These are phyloP conservation scores for Trinectes maculatus DNA, from an alignment of 2,113 vertebrate species.

Conservation along the genomic window DNA sequence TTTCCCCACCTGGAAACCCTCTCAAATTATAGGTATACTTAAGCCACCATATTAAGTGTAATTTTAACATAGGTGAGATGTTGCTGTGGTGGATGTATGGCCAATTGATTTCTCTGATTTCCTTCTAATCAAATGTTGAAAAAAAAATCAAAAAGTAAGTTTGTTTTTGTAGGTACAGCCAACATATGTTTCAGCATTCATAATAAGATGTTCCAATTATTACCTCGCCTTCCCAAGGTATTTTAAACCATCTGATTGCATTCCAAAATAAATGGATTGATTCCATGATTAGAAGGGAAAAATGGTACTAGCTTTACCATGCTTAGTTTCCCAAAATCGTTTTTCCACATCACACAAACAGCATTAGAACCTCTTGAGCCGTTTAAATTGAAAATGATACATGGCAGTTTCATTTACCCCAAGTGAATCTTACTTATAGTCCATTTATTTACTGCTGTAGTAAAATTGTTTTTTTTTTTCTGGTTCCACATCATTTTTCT, in stretches of 20 bases:
- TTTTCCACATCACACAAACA: conserved; percentile 41
- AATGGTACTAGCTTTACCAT: conserved; percentile 48
- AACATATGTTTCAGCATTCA: conserved; percentile 51
- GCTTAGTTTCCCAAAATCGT: conserved; percentile 32
- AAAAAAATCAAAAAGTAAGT: conserved; percentile 26
- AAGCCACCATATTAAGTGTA: conserved; percentile 84
- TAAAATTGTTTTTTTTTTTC: conserved; percentile 65
- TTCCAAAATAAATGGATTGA: conserved; percentile 77
- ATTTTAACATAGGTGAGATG: conserved; percentile 82
- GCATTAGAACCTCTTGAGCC: conserved; percentile 45
- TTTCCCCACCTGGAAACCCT: conserved; percentile 43
- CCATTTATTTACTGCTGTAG: conserved; percentile 65
- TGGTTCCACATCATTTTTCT: conserved; percentile 38
- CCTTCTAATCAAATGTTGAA: conserved; percentile 47
- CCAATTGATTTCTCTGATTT: conserved; percentile 59
- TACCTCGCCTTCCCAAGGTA: conserved; percentile 42
- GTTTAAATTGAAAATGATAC: conserved; percentile 51
- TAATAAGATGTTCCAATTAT: conserved; percentile 39
- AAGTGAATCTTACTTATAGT: conserved; percentile 54
- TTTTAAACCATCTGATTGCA: conserved; percentile 70
- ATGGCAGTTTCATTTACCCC: conserved; percentile 51
- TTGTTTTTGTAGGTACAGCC: conserved; percentile 80
- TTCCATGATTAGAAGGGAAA: conserved; percentile 68
- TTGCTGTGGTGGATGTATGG: conserved; percentile 66
- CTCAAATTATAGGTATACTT: conserved; percentile 64